A percentile compares a stretch with the other conserved stretches of the same genome.
Evolutionary conservation across 2,888 invertebrate species (phyloP).

Genomic region (Meloe dianella): DNA sequence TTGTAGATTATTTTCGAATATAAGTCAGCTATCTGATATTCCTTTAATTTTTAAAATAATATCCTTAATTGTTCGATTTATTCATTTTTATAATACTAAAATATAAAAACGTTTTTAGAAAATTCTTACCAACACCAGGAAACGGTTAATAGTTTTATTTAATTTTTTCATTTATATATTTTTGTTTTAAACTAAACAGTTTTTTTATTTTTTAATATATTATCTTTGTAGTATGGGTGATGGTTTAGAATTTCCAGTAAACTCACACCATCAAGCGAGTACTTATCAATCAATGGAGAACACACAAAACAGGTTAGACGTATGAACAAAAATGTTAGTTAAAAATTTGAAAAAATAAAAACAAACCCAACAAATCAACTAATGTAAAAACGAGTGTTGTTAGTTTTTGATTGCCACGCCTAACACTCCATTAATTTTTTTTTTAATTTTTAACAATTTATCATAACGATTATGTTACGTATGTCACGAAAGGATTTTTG

Average conservation of each 20-base stretch:
- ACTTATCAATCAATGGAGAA: conserved; percentile 90
- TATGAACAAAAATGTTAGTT: conserved; percentile 42
- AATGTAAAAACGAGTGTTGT: conserved; percentile 32
- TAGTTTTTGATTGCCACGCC: conserved; percentile 31
- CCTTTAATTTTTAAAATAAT: conserved; percentile 11
- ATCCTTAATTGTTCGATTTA: too few species aligned
- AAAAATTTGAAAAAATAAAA: conserved; percentile 26
- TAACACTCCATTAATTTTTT: conserved; percentile 35
- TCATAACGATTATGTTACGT: conserved; percentile 21
- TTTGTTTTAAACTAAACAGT: background rate
- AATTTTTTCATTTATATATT: background rate
- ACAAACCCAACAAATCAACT: conserved; percentile 34
- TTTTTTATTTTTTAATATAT: conserved; percentile 22
- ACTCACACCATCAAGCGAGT: conserved; percentile 71
- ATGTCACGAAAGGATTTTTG: background rate
- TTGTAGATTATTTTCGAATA: too few species aligned
- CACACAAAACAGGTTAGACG: conserved; percentile 81
- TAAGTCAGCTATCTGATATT: too few species aligned
- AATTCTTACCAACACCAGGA: conserved; percentile 22
- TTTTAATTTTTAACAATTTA: conserved; percentile 35
- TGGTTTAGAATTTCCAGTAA: conserved; percentile 85
- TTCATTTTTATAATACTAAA: conserved; percentile 23
- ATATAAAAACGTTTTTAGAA: conserved; percentile 34
- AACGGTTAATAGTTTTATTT: conserved; percentile 1
- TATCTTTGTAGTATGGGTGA: conserved; percentile 79